These are phyloP conservation scores for Sebastes melanostomus DNA, from an alignment of 2,797 vertebrate genomes.

Conservation along the genomic window DNA sequence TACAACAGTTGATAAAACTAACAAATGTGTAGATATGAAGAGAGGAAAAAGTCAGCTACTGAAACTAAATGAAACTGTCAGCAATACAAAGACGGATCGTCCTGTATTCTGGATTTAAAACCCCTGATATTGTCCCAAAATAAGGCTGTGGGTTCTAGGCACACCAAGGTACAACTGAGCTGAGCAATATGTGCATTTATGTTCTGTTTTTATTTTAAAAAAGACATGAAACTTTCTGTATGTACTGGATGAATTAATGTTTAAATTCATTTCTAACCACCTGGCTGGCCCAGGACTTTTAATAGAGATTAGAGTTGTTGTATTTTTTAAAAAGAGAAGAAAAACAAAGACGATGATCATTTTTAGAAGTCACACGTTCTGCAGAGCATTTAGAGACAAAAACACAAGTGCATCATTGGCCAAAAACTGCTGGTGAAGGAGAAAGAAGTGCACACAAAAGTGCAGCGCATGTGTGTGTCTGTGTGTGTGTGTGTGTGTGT, in stretches of 20 bases:
- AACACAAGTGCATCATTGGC: slow-evolving; percentile 79
- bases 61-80: slow-evolving; percentile 46
- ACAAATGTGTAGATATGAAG: slow-evolving; percentile 44
- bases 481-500: slow-evolving; percentile 19
- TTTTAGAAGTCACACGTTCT: slow-evolving; percentile 49
- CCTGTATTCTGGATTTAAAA: slow-evolving; percentile 64
- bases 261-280: slow-evolving; percentile 30
- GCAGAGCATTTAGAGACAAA: slow-evolving; percentile 66
- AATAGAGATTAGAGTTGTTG: slow-evolving; percentile 36
- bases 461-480: slow-evolving; percentile 12
- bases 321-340: slow-evolving; percentile 3
- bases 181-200: slow-evolving; percentile 75
- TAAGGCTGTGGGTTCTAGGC: slow-evolving; percentile 86
- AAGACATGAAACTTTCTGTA: slow-evolving; percentile 49
- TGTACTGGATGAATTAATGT: slow-evolving; percentile 42
- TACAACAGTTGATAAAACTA: slow-evolving; percentile 10
- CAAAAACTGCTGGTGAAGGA: slow-evolving; percentile 81
- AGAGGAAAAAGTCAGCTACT: slow-evolving; percentile 25
- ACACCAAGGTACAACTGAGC: slow-evolving; percentile 84
- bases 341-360: slow-evolving; percentile 41
- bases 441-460: slow-evolving; percentile 66
- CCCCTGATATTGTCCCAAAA: slow-evolving; percentile 82
- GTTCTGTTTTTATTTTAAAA: slow-evolving; percentile 9
- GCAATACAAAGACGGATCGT: slow-evolving; percentile 36
- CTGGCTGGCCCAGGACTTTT: slow-evolving; percentile 49